Percentiles rank a stretch among this genome's conserved stretches.
These are phyloP conservation scores for Patella pellucida DNA, from an alignment of 2,888 invertebrate genomes.

Conservation along the genomic window DNA sequence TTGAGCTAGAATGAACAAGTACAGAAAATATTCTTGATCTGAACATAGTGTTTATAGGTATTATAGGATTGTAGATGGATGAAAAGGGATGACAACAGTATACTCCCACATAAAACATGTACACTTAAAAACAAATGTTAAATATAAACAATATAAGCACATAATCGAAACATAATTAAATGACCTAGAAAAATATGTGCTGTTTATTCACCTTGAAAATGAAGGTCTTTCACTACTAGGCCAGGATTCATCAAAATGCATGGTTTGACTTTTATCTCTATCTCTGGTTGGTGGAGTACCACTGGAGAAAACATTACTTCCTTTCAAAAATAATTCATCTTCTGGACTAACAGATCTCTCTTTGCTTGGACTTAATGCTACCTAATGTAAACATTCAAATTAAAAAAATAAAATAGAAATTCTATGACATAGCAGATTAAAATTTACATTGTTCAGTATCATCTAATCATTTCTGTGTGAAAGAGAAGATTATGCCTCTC, in stretches of 20 bases:
- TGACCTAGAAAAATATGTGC: not conserved
- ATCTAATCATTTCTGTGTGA: too few species aligned
- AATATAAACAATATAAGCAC: too few species aligned
- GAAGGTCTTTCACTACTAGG: conserved; percentile 60
- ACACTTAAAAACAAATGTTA: too few species aligned
- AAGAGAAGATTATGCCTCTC: too few species aligned
- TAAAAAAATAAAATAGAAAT: not conserved
- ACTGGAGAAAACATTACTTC: conserved; percentile 39
- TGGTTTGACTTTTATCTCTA: conserved; percentile 29
- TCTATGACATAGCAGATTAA: too few species aligned
- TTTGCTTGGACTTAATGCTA: conserved; percentile 36
- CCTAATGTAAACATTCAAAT: conserved; percentile 22
- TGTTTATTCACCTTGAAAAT: conserved; percentile 45
- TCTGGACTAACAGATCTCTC: conserved; percentile 29
- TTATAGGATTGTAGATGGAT: too few species aligned
- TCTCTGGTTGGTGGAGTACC: conserved; percentile 24
- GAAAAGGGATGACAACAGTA: too few species aligned
- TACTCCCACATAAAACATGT: too few species aligned
- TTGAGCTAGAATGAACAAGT: too few species aligned
- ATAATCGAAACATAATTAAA: not conserved
- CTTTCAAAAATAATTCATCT: conserved; percentile 49
- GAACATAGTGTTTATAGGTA: too few species aligned
- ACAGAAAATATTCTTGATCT: too few species aligned
- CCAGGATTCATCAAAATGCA: conserved; percentile 64
- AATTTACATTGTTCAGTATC: too few species aligned